Evolutionary conservation across 2,888 invertebrate genomes (phyloP).

Genomic region (Trichopria drosophilae): DNA sequence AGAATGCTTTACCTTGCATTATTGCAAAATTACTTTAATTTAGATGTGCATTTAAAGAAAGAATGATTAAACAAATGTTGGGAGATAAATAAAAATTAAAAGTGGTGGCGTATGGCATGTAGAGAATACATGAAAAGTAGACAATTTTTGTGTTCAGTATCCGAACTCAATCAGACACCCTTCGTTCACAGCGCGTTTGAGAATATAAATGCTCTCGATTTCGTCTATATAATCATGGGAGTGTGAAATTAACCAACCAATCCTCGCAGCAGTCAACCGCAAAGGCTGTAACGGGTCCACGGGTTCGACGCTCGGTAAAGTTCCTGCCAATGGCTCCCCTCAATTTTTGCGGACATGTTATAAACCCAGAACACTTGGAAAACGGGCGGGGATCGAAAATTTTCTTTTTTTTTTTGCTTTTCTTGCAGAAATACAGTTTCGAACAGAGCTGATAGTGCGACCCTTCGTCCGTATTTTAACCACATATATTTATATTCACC

Average conservation of each 20-base stretch:
- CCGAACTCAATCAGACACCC: neutral
- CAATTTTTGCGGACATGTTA: conserved; percentile 40
- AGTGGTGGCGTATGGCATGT: neutral
- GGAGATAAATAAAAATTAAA: neutral
- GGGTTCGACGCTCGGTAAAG: conserved; percentile 33
- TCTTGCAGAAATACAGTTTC: too few species aligned
- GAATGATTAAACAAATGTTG: conserved; percentile 21
- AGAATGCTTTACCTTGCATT: too few species aligned
- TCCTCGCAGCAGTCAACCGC: conserved; percentile 52
- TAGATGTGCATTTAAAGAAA: too few species aligned
- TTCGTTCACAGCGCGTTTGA: conserved; percentile 19
- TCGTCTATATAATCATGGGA: conserved; percentile 56
- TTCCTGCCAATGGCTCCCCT: conserved; percentile 30
- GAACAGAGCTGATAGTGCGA: too few species aligned
- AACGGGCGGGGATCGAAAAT: too few species aligned
- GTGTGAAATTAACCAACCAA: conserved; percentile 56
- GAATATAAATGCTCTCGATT: conserved; percentile 54
- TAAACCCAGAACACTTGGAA: too few species aligned
- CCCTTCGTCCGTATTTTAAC: too few species aligned
- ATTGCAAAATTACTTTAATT: too few species aligned
- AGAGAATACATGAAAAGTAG: neutral
- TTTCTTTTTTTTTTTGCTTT: too few species aligned
- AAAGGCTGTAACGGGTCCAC: conserved; percentile 36
- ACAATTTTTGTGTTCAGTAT: conserved; percentile 25
- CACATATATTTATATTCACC: too few species aligned